These are phyloP conservation scores for Melolontha melolontha DNA, from an alignment of 2,888 invertebrate genomes.

Conservation along the genomic window DNA sequence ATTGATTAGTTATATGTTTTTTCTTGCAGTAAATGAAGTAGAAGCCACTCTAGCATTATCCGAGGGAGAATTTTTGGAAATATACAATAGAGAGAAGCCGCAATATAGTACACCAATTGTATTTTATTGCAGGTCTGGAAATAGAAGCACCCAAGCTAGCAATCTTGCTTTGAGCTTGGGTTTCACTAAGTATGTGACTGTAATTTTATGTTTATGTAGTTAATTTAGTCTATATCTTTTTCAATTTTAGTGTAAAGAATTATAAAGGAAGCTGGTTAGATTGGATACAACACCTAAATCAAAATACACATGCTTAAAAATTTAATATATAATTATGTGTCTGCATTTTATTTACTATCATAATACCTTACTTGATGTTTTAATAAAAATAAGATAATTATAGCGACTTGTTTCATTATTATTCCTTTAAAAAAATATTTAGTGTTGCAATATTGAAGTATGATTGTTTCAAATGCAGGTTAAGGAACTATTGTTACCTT, in stretches of 20 bases:
- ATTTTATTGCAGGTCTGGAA: conserved; percentile 78
- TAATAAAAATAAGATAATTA: no score
- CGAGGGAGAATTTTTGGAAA: conserved; percentile 68
- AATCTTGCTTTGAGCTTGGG: conserved; percentile 70
- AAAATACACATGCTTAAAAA: no score
- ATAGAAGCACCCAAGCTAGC: conserved; percentile 73
- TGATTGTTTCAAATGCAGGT: no score
- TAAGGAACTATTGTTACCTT: no score
- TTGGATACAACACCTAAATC: conserved; percentile 60
- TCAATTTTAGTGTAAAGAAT: conserved; percentile 60
- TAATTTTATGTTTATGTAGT: not conserved
- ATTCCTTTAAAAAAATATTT: no score
- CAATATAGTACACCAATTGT: conserved; percentile 70
- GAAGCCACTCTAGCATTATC: conserved; percentile 44
- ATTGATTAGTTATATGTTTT: conserved; percentile 1
- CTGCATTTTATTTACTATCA: no score
- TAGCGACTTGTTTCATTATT: no score
- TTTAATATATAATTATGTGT: no score
- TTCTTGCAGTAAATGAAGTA: conserved; percentile 44
- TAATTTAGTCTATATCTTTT: not conserved
- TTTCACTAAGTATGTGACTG: conserved; percentile 70
- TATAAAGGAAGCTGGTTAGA: conserved; percentile 67
- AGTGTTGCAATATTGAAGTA: no score
- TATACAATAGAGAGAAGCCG: conserved; percentile 73
- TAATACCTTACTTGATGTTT: no score